A percentile compares a stretch with the other conserved stretches of the same genome.
Evolutionary conservation across 2,113 vertebrate species (phyloP).

Genomic region (Ameiurus melas): DNA sequence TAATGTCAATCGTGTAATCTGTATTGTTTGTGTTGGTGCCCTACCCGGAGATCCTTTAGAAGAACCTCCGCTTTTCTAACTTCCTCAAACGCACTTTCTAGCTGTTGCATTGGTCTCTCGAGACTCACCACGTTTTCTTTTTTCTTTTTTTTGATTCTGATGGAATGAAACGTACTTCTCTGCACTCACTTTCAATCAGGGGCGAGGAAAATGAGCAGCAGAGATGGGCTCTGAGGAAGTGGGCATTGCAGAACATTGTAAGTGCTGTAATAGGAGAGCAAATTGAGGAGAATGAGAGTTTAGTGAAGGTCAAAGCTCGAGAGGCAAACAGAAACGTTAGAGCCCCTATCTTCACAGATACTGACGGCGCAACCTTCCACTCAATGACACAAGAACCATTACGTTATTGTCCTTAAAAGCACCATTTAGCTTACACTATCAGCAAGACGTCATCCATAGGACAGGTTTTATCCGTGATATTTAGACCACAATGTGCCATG

Average conservation of each 20-base stretch:
- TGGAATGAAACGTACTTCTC: conserved; percentile 42
- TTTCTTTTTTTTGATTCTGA: neutral
- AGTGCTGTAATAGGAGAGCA: conserved; percentile 50
- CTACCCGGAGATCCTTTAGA: neutral
- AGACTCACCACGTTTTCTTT: conserved; percentile 1
- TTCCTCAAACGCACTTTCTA: conserved; percentile 2
- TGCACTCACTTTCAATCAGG: conserved; percentile 50
- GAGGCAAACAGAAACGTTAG: conserved; percentile 46
- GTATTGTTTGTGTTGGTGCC: neutral
- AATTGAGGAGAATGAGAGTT: conserved; percentile 55
- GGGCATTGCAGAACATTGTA: conserved; percentile 43
- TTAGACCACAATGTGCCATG: conserved; percentile 36
- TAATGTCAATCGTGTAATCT: conserved; percentile 16
- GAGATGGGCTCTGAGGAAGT: conserved; percentile 44
- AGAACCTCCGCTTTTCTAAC: conserved; percentile 36
- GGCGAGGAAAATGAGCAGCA: conserved; percentile 31
- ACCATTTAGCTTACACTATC: conserved; percentile 36
- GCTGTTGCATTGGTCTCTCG: neutral
- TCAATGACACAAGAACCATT: conserved; percentile 42
- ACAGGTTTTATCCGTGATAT: conserved; percentile 35
- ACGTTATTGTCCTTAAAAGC: conserved; percentile 47
- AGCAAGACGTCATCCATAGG: conserved; percentile 13
- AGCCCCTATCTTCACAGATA: conserved; percentile 37
- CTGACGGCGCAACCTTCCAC: conserved; percentile 35
- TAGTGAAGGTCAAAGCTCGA: conserved; percentile 52